Base-by-base conservation (phyloP, 2,888 invertebrate species). In the Pasiphila rectangulata region DNA sequence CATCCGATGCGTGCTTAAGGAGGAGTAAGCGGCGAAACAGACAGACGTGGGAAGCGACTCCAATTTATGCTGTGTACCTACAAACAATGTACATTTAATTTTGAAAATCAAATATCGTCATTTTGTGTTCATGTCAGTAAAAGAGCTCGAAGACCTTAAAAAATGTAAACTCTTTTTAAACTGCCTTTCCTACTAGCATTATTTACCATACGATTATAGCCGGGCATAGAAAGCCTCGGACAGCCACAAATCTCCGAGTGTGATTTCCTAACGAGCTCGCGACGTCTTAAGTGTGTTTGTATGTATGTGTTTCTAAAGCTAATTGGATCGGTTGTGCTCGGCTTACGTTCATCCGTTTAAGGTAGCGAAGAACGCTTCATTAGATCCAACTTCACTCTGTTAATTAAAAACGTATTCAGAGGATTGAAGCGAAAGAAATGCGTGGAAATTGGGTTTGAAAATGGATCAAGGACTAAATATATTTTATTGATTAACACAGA, bases 291-390 rank as follows among this genome's bases (percentile, higher is more conserved):
- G 82, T 79, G 78, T 81, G 70, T 83, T 83, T 75, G 73, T 67
- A 69, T 82, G 78, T 82, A 79, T 80, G 78, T 77, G 67, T 76
- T 76, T 68, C 75, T 67, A 73, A 66, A 69, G 66, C 65, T 85
- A 87, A 86, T 87, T 85, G 86, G 83, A 85, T 86, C 67, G 69
- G 68, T 60, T 59, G 66, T 64, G 60, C 75, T 72, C 72, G 82
- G 78, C 82, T 83, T 80, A 76, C 73, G 73, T 67, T 83, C 76
- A 85, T 83, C 86, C 84, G 77, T 81, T 84, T 86, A 84, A 78
- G 79, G 75, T 71, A 75, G 69, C 39, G 40, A 49, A 69, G 68
- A 72, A 77, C 70, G 77, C 75, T 84, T 87, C 83, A 83, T 84
- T 85, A 83, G 74, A 61, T 65, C 53, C 65, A 72, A 78, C 79